Conservation (phyloP, 2,113 vertebrate species). For the Platysternon megacephalum region DNA sequence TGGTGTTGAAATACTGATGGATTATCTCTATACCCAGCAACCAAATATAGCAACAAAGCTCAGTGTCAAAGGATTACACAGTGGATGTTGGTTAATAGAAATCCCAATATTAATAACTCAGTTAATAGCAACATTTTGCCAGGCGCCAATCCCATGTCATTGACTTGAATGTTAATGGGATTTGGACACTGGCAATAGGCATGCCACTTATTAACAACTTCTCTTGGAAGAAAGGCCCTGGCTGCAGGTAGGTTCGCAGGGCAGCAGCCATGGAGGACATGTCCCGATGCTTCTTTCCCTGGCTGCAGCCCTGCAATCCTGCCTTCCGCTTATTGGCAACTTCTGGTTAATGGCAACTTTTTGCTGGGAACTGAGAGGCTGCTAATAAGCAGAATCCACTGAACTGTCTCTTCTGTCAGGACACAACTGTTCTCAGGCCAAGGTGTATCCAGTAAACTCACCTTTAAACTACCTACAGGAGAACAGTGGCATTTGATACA, state of each 20-base stretch:
- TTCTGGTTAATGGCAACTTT: not conserved
- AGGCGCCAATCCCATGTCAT: not conserved
- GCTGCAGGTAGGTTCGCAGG: too few species aligned
- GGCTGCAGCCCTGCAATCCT: not conserved
- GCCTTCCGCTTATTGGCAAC: not conserved
- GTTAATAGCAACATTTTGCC: not conserved
- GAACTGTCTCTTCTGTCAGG: not conserved
- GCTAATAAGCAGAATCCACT: not conserved
- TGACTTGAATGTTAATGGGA: not conserved
- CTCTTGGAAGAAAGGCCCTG: too few species aligned
- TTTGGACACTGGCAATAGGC: not conserved
- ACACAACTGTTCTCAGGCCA: constrained; percentile 13
- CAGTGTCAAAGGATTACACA: not conserved
- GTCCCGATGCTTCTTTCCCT: not conserved
- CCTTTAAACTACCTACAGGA: not conserved
- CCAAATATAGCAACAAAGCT: constrained; percentile 31
- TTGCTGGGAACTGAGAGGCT: not conserved
- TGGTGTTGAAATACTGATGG: not conserved
- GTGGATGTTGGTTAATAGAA: not conserved
- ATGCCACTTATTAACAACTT: not conserved
- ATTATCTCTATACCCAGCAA: not conserved
- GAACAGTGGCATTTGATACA: not conserved
- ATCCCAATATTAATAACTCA: not conserved
- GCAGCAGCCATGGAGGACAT: not conserved
- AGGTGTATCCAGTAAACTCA: not conserved